phyloP scores from a whole-genome alignment of 2,113 vertebrate species.

The Carassius gibelio region DNA sequence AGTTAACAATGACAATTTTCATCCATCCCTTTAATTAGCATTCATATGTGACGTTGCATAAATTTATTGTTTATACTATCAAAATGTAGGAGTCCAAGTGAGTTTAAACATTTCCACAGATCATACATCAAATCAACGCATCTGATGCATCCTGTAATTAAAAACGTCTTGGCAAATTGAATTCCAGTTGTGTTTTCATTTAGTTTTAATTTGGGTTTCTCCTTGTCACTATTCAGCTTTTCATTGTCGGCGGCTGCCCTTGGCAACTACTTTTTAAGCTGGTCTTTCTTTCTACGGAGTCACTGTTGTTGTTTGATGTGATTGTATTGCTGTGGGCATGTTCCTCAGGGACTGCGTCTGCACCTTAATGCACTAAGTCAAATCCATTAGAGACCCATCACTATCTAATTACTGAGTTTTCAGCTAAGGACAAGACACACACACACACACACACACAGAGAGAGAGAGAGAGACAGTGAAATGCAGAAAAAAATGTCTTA shows the following conservation, averaged over 20 bases:
- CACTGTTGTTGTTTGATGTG: constrained; percentile 35
- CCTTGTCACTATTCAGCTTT: constrained; percentile 22
- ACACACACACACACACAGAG: not conserved
- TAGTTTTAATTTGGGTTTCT: constrained; percentile 2
- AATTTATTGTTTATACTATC: not conserved
- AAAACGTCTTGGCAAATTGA: constrained; percentile 5
- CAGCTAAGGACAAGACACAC: constrained; percentile 22
- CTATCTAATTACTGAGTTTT: constrained; percentile 48
- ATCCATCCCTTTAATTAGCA: not conserved
- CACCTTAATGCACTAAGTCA: constrained; percentile 44
- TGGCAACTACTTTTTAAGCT: not conserved
- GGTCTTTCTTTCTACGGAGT: constrained; percentile 29
- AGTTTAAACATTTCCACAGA: not conserved
- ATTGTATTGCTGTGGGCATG: constrained; percentile 30
- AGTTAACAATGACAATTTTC: not conserved
- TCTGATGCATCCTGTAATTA: constrained; percentile 21
- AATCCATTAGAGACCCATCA: constrained; percentile 52
- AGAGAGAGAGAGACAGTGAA: not conserved
- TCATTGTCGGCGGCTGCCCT: constrained; percentile 2
- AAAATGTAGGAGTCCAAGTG: not conserved
- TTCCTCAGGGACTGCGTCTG: constrained; percentile 31
- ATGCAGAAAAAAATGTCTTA: constrained; percentile 16
- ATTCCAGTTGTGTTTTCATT: constrained; percentile 26
- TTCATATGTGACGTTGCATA: not conserved
- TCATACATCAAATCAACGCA: not conserved